Percentiles rank a stretch among this genome's conserved stretches.
Evolutionary conservation across 2,113 vertebrate genomes (phyloP).

Genomic region (Scartelaos histophorus): DNA sequence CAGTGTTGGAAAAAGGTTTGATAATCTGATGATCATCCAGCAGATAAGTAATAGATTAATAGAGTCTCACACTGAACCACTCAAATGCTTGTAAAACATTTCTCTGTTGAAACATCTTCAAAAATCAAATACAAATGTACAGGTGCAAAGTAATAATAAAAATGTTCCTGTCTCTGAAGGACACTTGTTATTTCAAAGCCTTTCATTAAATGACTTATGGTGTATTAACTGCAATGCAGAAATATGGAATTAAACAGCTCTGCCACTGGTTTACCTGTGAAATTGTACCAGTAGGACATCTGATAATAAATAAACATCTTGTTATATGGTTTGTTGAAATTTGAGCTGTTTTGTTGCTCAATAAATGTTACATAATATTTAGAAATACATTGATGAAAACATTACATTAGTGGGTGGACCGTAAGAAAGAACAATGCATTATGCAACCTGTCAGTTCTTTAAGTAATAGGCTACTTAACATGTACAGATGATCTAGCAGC

Average conservation of each 20-base stretch:
- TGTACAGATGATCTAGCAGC: not conserved
- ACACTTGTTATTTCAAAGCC: slow-evolving; percentile 25
- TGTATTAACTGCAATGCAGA: not conserved
- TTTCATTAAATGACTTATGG: not conserved
- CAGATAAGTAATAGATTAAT: slow-evolving; percentile 47
- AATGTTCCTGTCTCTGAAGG: slow-evolving; percentile 23
- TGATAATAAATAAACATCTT: not conserved
- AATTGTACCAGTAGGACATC: not conserved
- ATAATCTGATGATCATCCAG: slow-evolving; percentile 26
- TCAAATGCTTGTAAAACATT: slow-evolving; percentile 2
- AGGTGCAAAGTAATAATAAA: slow-evolving; percentile 11
- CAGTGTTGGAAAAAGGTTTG: not conserved
- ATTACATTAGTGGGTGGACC: slow-evolving; percentile 68
- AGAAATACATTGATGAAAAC: slow-evolving; percentile 66
- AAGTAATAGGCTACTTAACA: not conserved
- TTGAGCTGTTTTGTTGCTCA: slow-evolving; percentile 35
- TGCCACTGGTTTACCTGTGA: not conserved
- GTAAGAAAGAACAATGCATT: slow-evolving; percentile 61
- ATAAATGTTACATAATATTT: slow-evolving; percentile 62
- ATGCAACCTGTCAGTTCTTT: slow-evolving; percentile 34
- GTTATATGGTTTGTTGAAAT: slow-evolving; percentile 17
- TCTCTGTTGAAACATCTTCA: slow-evolving; percentile 14
- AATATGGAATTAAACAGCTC: not conserved
- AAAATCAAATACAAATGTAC: slow-evolving; percentile 16
- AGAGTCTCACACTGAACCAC: not conserved